These are phyloP conservation scores for Trachelipus rathkii DNA, from an alignment of 1,140 invertebrate species.

Conservation along the genomic window DNA sequence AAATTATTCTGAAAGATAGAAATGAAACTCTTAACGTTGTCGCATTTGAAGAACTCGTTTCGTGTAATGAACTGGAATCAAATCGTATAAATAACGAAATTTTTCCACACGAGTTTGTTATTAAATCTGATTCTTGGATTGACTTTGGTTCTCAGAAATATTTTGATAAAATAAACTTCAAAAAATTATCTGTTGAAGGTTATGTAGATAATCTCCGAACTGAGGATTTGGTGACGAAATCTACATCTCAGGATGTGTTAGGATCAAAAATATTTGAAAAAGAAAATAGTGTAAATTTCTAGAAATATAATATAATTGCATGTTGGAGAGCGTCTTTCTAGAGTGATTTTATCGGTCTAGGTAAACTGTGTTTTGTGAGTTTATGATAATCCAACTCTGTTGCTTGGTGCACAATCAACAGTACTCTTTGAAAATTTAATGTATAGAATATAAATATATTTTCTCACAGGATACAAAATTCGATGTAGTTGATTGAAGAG, in stretches of 20 bases:
- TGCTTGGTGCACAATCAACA: no score
- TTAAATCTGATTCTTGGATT: background rate
- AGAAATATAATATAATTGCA: no score
- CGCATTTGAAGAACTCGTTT: background rate
- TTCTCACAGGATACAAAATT: no score
- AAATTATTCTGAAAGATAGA: background rate
- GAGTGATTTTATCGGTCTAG: no score
- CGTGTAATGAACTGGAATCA: background rate
- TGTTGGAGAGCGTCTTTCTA: no score
- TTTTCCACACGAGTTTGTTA: background rate
- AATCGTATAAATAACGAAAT: background rate
- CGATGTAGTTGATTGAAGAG: no score
- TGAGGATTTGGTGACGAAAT: background rate
- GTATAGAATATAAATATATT: no score
- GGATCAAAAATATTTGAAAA: background rate
- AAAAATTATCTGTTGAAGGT: background rate
- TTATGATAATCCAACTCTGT: no score
- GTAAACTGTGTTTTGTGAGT: no score
- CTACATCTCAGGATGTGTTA: background rate
- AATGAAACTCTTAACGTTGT: background rate
- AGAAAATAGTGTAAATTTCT: no score
- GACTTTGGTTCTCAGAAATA: background rate
- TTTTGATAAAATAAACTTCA: background rate
- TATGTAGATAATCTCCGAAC: background rate
- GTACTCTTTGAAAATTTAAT: no score